A percentile compares a stretch with the other conserved stretches of the same genome.
Evolutionary conservation across 2,797 vertebrate genomes (phyloP).

Genomic region (Linurgus olivaceus): DNA sequence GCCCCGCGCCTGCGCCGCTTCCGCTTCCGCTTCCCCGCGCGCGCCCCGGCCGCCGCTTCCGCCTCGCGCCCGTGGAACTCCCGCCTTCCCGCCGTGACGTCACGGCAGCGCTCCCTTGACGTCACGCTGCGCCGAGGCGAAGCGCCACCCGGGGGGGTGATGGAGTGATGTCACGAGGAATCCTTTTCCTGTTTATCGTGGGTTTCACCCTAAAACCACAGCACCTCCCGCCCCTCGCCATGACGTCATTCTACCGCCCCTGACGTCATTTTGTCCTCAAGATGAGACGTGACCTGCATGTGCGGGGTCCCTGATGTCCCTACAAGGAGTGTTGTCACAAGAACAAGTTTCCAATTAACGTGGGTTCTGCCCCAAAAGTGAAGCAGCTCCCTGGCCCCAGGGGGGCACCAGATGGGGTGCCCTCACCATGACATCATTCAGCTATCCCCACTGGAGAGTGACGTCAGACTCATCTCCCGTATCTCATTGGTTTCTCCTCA

Average conservation of each 20-base stretch:
- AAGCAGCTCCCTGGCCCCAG: background rate
- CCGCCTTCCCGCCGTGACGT: background rate
- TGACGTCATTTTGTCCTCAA: background rate
- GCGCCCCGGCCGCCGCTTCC: background rate
- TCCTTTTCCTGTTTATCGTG: too few species aligned
- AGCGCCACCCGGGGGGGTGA: accelerated
- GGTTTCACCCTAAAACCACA: background rate
- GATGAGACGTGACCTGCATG: too few species aligned
- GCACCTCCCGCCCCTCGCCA: accelerated
- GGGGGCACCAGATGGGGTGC: background rate
- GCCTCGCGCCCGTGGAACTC: background rate
- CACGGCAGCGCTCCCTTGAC: accelerated
- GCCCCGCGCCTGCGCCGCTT: background rate
- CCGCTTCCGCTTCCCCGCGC: background rate
- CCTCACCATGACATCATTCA: background rate
- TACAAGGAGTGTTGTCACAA: background rate
- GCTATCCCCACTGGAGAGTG: background rate
- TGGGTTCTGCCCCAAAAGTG: background rate
- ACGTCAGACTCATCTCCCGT: background rate
- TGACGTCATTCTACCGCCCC: background rate
- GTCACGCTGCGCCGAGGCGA: background rate
- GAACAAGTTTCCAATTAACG: background rate
- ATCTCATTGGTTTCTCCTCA: background rate
- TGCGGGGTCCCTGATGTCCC: background rate
- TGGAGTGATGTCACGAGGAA: background rate